phyloP scores from a whole-genome alignment of 1,140 invertebrate genomes.

The Drosophila lacertosa region DNA sequence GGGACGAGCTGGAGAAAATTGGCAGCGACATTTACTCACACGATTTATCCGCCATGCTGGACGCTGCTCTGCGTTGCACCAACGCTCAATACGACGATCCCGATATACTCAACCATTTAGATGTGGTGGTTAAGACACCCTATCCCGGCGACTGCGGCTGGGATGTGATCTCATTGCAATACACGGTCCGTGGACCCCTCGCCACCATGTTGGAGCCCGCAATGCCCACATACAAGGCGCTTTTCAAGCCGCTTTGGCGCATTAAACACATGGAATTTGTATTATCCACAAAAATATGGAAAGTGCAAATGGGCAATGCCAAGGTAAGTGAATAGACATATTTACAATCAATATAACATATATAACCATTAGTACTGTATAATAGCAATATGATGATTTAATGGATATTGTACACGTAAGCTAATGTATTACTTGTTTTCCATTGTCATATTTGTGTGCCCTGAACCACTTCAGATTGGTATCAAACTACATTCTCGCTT shows the following conservation, averaged over 20 bases:
- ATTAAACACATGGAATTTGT: constrained; percentile 97
- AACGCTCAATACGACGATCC: constrained; percentile 97
- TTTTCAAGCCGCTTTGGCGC: constrained; percentile 97
- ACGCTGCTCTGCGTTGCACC: constrained; percentile 96
- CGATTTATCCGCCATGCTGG: constrained; percentile 94
- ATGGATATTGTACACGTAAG: not conserved
- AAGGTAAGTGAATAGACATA: constrained; percentile 85
- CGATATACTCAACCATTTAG: constrained; percentile 94
- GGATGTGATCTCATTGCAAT: constrained; percentile 97
- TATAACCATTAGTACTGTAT: not conserved
- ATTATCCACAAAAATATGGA: constrained; percentile 92
- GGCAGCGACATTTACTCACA: constrained; percentile 94
- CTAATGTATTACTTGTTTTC: not conserved
- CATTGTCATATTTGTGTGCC: too few relatives aligned
- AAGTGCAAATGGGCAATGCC: constrained; percentile 92
- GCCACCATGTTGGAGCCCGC: constrained; percentile 95
- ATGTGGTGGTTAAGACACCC: constrained; percentile 92
- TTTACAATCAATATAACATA: not conserved
- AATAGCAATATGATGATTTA: not conserved
- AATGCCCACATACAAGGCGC: constrained; percentile 92
- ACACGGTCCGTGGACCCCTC: constrained; percentile 96
- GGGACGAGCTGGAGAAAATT: constrained; percentile 94
- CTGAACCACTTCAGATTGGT: not conserved
- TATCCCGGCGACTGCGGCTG: constrained; percentile 94
- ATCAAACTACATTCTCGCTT: too few relatives aligned